phyloP scores from a whole-genome alignment of 2,797 vertebrate genomes.

The Ispidina lecontei region DNA sequence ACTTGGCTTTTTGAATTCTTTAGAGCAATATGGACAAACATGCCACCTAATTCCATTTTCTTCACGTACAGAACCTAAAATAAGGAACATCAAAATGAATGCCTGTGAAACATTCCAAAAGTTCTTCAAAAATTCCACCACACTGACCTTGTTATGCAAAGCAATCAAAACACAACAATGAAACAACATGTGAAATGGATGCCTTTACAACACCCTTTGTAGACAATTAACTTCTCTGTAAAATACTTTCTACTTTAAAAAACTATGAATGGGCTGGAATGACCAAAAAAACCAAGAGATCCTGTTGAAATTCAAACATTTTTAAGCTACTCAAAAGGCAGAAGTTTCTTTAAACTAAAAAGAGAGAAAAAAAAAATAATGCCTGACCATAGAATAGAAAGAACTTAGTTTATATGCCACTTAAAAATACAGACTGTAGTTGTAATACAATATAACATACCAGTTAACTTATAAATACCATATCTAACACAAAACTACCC shows the following conservation, averaged over 20 bases:
- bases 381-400: neutral
- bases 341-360: neutral
- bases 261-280: neutral
- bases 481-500: neutral
- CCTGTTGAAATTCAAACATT: neutral
- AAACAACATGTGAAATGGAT: neutral
- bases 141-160: neutral
- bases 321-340: neutral
- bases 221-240: neutral
- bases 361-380: neutral
- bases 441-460: neutral
- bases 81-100: neutral
- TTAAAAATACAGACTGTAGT: neutral
- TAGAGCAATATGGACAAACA: slow-evolving; percentile 94
- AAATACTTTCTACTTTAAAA: neutral
- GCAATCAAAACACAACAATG: neutral
- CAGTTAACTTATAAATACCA: neutral
- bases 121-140: neutral
- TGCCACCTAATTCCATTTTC: slow-evolving; percentile 97
- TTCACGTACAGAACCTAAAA: slow-evolving; percentile 91
- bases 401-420: neutral
- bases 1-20: slow-evolving; percentile 98
- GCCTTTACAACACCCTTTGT: neutral
- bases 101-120: neutral
- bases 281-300: neutral